Evolutionary conservation across 2,797 vertebrate species (phyloP).

Genomic region (Halcyon chelicuti): DNA sequence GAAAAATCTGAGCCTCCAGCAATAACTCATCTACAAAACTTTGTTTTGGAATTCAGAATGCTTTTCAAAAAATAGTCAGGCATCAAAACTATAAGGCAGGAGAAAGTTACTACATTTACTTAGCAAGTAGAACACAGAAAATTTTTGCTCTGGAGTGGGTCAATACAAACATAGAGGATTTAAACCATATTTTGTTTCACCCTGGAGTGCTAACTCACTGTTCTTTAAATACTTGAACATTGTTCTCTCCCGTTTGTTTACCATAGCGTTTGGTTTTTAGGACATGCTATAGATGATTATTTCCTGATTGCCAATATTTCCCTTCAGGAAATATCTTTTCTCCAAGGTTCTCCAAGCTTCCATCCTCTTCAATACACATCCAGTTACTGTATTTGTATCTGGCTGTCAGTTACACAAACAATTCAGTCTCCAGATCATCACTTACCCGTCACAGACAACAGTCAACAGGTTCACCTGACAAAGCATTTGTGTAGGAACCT

Average conservation of each 20-base stretch:
- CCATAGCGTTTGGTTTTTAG: background rate
- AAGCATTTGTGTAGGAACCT: background rate
- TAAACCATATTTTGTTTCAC: background rate
- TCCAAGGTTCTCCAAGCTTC: background rate
- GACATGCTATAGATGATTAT: background rate
- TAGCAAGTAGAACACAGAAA: background rate
- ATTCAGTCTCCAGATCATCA: background rate
- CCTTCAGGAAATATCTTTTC: background rate
- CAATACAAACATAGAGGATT: background rate
- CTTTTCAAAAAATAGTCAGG: background rate
- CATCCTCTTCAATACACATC: background rate
- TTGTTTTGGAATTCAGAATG: background rate
- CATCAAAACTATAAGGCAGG: background rate
- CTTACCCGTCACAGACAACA: fast-evolving
- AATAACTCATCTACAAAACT: background rate
- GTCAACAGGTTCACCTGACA: background rate
- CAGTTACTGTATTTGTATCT: background rate
- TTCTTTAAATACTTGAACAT: background rate
- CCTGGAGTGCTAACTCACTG: background rate
- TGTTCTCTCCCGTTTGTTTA: background rate
- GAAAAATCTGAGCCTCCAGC: background rate
- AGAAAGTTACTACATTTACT: background rate
- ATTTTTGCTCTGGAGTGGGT: background rate
- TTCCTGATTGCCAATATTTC: background rate
- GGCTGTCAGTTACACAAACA: background rate